Evolutionary conservation across 2,113 vertebrate genomes (phyloP).

Genomic region (Protobothrops flavoviridis): DNA sequence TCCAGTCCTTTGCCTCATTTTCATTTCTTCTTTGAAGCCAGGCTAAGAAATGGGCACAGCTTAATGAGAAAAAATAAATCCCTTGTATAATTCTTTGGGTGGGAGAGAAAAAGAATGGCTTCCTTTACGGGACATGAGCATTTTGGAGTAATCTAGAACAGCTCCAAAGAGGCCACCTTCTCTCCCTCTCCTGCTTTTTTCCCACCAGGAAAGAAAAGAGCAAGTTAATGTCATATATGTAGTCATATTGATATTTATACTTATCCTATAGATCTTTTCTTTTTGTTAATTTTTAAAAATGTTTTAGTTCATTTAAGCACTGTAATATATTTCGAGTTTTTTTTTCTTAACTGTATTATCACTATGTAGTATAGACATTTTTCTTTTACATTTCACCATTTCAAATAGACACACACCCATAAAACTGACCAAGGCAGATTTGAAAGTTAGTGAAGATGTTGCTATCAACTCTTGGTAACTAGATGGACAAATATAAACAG

Average conservation of each 20-base stretch:
- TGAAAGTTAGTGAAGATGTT: neutral
- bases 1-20: neutral
- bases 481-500: neutral
- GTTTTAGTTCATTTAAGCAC: neutral
- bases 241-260: neutral
- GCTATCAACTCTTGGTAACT: neutral
- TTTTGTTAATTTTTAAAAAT: neutral
- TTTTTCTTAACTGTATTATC: neutral
- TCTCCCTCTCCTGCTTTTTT: neutral
- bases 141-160: neutral
- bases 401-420: neutral
- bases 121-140: neutral
- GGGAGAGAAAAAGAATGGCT: neutral
- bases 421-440: neutral
- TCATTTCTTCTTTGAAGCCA: neutral
- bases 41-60: neutral
- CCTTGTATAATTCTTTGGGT: neutral
- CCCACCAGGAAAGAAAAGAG: neutral
- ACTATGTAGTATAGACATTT: neutral
- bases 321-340: neutral
- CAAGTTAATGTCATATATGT: neutral
- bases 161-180: accelerated
- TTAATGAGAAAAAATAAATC: neutral
- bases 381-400: neutral
- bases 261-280: neutral